Evolutionary conservation across 2,888 invertebrate genomes (phyloP).

Genomic region (Euphydryas editha): DNA sequence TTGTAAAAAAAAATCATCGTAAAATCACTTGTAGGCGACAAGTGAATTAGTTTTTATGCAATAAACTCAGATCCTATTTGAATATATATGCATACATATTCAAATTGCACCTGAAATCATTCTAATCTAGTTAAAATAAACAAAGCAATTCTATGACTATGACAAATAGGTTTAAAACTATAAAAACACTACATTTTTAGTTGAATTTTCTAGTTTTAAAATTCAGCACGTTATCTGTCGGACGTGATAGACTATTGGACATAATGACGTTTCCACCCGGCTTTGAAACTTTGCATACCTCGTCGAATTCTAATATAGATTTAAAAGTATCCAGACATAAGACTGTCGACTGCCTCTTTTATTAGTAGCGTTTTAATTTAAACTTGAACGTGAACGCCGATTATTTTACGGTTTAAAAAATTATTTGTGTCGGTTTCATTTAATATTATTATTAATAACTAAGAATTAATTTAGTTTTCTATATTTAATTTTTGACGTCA

Average conservation of each 20-base stretch:
- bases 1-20: no score
- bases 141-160: background rate
- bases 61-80: no score
- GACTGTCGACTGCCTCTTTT: slow-evolving; percentile 1
- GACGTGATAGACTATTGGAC: slow-evolving; percentile 37
- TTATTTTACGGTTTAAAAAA: background rate
- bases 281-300: slow-evolving; percentile 27
- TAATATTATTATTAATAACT: no score
- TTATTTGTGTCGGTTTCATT: no score
- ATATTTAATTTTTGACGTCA: no score
- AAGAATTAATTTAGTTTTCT: no score
- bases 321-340: slow-evolving; percentile 11
- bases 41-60: no score
- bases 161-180: slow-evolving; percentile 5
- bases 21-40: no score
- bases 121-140: no score
- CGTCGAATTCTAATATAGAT: slow-evolving; percentile 33
- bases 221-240: slow-evolving; percentile 38
- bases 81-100: no score
- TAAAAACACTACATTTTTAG: slow-evolving; percentile 13
- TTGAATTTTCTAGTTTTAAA: slow-evolving; percentile 35
- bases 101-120: no score
- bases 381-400: background rate
- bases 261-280: slow-evolving; percentile 31
- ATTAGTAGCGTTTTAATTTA: background rate